These are phyloP conservation scores for Sebastes baramenuke DNA, from an alignment of 2,797 vertebrate genomes.

Conservation along the genomic window DNA sequence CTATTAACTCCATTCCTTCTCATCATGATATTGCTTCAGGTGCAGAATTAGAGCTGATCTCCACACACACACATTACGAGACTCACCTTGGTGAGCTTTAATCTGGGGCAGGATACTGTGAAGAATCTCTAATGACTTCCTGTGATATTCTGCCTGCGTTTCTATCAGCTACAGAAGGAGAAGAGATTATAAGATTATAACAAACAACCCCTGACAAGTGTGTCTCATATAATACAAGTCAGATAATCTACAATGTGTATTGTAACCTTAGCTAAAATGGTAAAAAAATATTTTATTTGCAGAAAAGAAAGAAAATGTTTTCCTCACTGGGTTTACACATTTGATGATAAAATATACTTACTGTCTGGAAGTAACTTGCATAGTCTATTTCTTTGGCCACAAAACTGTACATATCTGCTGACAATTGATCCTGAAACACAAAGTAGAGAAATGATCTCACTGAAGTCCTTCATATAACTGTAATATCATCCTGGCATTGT, in stretches of 20 bases:
- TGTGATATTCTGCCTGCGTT: constrained; percentile 95
- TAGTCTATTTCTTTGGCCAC: constrained; percentile 99
- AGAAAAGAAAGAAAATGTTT: not conserved
- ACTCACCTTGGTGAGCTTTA: constrained; percentile 97
- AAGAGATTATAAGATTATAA: constrained; percentile 14
- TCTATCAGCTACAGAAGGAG: constrained; percentile 88
- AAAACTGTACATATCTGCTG: constrained; percentile 98
- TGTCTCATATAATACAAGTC: not conserved
- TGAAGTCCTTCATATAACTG: not conserved
- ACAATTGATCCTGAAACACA: constrained; percentile 92
- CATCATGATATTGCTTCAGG: constrained; percentile 35
- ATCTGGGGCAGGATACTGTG: constrained; percentile 94
- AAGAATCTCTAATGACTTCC: constrained; percentile 92
- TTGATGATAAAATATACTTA: constrained; percentile 73
- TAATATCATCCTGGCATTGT: not conserved
- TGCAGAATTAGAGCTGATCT: constrained; percentile 39
- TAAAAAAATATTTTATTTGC: not conserved
- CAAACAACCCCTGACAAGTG: not conserved
- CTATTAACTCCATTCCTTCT: constrained; percentile 25
- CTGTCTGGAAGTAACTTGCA: constrained; percentile 98
- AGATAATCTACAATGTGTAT: not conserved
- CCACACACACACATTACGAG: constrained; percentile 3
- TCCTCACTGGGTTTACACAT: not conserved
- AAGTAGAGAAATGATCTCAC: constrained; percentile 9
- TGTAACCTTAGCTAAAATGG: not conserved